Evolutionary conservation across 2,113 vertebrate species (phyloP), one percentile per base, ranked within the genome.

Genomic region (Dryoscopus gambensis): DNA sequence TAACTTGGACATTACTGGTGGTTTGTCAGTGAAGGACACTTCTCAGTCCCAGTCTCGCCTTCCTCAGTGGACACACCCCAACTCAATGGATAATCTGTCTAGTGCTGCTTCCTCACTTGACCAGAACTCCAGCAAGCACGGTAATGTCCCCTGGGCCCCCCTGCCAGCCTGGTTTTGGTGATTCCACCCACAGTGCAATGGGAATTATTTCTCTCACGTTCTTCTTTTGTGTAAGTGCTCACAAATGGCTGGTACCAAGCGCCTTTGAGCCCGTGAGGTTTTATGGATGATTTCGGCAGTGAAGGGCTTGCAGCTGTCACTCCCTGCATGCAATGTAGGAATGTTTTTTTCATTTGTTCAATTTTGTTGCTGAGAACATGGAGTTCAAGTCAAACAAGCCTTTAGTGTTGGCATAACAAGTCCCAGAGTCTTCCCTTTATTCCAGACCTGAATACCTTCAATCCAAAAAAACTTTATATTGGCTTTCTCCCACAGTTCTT

Each of bases 51-150:
- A 99, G 96, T 99, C 99, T 77, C 99, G 99, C 96, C 98, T 99
- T 97, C 99, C 99, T 94, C 99, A 99, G 97, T 99, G 99, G 99
- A 99, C 99, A 93, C 99, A 99, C 98, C 98, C 99, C 94, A 99
- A 98, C 98, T 98, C 99, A 69, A 98, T 99, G 98, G 99, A 99
- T 94, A 99, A 96, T 97, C 97, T 99, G 92, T 98, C 99, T 95
- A 98, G 98, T 98, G 99, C 98, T 98, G 98, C 99, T 97, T 98
- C 98, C 97, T 98, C 99, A 55, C 98, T 99, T 98, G 99, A 99
- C 97, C 98, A 98, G 98, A 99, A 98, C 98, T 98, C 99, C 97
- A 98, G 98, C 98, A 99, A 99, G 98, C 99, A 99, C 53, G 99
- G 99, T 99, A 97, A 97, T 3, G 97, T 93, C 30, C 1, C 16